Conservation (phyloP, 2,888 invertebrate genomes). For the Pseudococcus jackbeardsleyi region DNA sequence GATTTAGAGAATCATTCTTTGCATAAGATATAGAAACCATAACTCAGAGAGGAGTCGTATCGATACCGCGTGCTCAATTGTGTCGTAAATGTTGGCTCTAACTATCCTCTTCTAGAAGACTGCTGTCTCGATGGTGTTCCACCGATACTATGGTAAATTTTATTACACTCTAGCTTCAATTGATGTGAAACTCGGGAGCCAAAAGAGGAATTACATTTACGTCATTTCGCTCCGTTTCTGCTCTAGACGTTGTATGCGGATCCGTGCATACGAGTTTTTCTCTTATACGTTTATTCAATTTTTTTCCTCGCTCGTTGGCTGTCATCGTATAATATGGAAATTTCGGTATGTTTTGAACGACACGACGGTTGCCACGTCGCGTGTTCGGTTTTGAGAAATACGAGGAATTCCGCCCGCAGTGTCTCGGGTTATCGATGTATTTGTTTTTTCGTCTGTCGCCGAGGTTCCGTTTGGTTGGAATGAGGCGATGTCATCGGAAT, state of each 20-base stretch:
- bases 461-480: not conserved
- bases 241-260: too few species aligned
- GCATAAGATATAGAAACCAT: too few species aligned
- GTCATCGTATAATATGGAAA: not conserved
- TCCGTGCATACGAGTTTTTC: not conserved
- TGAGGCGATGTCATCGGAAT: not conserved
- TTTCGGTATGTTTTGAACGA: not conserved
- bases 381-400: not conserved
- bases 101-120: not conserved
- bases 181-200: not conserved
- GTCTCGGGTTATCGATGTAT: not conserved
- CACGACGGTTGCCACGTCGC: not conserved
- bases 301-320: not conserved
- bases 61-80: not conserved
- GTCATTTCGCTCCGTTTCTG: not conserved
- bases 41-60: not conserved
- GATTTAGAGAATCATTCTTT: too few species aligned
- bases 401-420: not conserved
- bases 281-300: not conserved
- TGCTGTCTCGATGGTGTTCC: not conserved
- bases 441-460: not conserved
- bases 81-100: not conserved
- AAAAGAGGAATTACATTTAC: not conserved
- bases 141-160: not conserved
- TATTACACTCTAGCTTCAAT: not conserved